A percentile compares a stretch with the other conserved stretches of the same genome.
Conservation (phyloP, 2,888 invertebrate species). For the Macrophya alboannulata region DNA sequence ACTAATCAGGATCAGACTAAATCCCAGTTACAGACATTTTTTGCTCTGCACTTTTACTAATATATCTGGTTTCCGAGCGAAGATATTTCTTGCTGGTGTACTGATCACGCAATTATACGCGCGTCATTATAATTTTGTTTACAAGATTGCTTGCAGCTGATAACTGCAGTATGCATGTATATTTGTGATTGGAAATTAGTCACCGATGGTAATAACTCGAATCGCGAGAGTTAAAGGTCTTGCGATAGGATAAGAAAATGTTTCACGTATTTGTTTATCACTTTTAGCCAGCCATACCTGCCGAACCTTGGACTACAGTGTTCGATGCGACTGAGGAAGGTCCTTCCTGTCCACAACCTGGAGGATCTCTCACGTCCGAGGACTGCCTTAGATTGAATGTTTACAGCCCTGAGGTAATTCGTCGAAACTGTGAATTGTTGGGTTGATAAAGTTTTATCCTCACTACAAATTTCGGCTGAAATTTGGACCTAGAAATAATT, state of each 20-base stretch:
- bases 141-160: background rate
- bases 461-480: background rate
- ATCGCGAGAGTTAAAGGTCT: background rate
- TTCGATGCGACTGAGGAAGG: constrained; percentile 84
- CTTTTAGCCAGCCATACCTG: constrained; percentile 81
- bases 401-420: constrained; percentile 81
- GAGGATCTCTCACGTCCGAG: constrained; percentile 80
- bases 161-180: background rate
- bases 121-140: background rate
- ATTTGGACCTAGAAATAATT: background rate
- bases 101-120: background rate
- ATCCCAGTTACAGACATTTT: background rate
- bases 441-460: background rate
- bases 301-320: constrained; percentile 80
- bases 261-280: background rate
- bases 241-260: background rate
- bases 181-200: background rate
- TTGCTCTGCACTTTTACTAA: background rate
- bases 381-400: constrained; percentile 86
- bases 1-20: background rate
- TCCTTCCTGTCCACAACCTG: constrained; percentile 82
- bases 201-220: background rate
- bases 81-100: no score
- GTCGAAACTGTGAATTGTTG: constrained; percentile 42
- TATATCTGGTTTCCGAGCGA: no score